These are phyloP conservation scores for Heteropelma amictum DNA, from an alignment of 2,888 invertebrate genomes.

Conservation along the genomic window DNA sequence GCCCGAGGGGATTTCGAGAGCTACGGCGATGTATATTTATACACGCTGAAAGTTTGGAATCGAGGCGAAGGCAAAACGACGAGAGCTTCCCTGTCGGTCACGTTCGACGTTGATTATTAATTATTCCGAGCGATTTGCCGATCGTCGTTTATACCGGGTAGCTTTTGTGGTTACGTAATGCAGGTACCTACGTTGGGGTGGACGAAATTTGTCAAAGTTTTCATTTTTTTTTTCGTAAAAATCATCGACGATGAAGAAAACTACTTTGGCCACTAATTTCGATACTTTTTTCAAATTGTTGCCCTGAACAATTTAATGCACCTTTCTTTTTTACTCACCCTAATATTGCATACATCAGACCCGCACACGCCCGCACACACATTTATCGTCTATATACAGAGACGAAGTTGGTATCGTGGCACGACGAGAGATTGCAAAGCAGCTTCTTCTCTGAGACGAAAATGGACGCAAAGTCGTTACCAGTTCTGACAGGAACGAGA, in stretches of 20 bases:
- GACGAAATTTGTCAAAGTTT: no score
- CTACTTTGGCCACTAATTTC: no score
- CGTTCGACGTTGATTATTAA: slow-evolving; percentile 64
- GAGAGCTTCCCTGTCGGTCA: slow-evolving; percentile 54
- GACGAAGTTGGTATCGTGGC: slow-evolving; percentile 21
- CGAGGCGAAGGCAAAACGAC: slow-evolving; percentile 5
- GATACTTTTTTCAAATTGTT: no score
- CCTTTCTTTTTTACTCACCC: no score
- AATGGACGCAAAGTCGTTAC: slow-evolving; percentile 39
- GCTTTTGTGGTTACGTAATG: not conserved
- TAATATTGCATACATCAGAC: no score
- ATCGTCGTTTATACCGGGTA: slow-evolving; percentile 16
- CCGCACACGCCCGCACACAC: not conserved
- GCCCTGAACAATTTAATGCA: no score
- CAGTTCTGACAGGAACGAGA: slow-evolving; percentile 40
- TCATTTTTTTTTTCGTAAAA: no score
- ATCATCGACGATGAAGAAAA: no score
- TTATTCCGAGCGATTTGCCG: slow-evolving; percentile 63
- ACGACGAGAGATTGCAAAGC: slow-evolving; percentile 6
- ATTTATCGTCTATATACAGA: not conserved
- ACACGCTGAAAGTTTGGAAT: slow-evolving; percentile 14
- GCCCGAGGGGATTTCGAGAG: no score
- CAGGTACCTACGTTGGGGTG: no score
- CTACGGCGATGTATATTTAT: no score
- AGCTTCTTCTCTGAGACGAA: slow-evolving; percentile 31